phyloP scores from a whole-genome alignment of 2,113 vertebrate genomes.

The Rana temporaria region DNA sequence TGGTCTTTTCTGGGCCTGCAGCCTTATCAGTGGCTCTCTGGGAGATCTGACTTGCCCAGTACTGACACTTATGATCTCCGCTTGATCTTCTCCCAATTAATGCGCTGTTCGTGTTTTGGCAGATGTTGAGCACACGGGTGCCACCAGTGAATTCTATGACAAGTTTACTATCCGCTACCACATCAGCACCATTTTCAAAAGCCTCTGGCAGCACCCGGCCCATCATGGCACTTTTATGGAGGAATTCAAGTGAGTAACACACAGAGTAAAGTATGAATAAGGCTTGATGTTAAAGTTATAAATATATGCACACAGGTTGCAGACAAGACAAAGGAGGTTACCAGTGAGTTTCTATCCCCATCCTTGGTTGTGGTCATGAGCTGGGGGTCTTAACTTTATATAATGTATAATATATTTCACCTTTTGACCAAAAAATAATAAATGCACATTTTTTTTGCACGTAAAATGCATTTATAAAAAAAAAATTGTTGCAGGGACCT shows the following conservation, averaged over 20 bases:
- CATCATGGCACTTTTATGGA: conserved; percentile 99
- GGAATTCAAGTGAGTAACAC: conserved; percentile 96
- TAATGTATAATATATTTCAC: no score
- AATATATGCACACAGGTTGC: no score
- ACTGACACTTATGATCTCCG: not conserved
- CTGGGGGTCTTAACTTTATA: no score
- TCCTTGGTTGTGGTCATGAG: no score
- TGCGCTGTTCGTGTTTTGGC: conserved; percentile 3
- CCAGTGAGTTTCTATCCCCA: no score
- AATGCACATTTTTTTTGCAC: no score
- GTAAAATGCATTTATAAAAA: no score
- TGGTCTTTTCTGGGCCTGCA: not conserved
- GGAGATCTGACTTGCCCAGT: not conserved
- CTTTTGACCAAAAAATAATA: no score
- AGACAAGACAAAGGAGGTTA: no score
- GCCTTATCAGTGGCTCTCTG: not conserved
- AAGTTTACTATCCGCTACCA: conserved; percentile 99
- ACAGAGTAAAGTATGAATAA: not conserved
- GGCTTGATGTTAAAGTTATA: no score
- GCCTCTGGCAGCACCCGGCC: conserved; percentile 96
- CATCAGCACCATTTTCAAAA: conserved; percentile 99
- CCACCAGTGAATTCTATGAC: conserved; percentile 98
- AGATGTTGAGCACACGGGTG: conserved; percentile 98
- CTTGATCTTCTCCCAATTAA: not conserved
- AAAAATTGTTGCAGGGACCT: no score